Evolutionary conservation across 2,888 invertebrate species (phyloP), one percentile per base, ranked within the genome.

Genomic region (Sinohyriopsis cumingii): DNA sequence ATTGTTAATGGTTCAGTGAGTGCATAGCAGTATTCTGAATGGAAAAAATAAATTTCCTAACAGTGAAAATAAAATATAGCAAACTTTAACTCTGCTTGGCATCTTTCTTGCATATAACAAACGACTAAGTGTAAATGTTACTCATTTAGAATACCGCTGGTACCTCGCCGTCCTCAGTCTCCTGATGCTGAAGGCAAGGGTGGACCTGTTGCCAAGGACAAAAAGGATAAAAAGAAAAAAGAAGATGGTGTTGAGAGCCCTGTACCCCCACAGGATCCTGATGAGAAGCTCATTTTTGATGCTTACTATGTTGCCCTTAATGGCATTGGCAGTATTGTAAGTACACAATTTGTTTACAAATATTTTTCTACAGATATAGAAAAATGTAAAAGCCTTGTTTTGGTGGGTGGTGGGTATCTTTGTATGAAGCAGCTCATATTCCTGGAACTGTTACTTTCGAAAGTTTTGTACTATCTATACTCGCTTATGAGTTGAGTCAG

Each of bases 211-310:
- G 79, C 80, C 63, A 80, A 78, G 22, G 82, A 86, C 54, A 80
- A 79, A 24, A 86, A 84, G 71, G 83, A 83, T 60, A 82, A 82
- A 60, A 84, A 83, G 70, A 82, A 81, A 72, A 82, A 82, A 66
- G 86, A 82, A 20, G 84, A 83, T 4, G 83, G 79, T 15, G 72
- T 78, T 56, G 89, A 89, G 55, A 84, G 83, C 63, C 84, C 86
- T 0, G 73, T 81, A 1, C 86, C 86, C 19, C 87, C 88, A 4
- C 67, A 76, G 57, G 89, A 89, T 68, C 82, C 82, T 5, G 89
- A 89, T 82, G 89, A 89, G 72, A 84, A 83, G 75, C 81, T 88
- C 12, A 76, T 89, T 62, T 84, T 77, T 76, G 88, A 89, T 79
- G 85, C 85, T n/a, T 85, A 76, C 73, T 75, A 76, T 5, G 78